These are phyloP conservation scores for Fulmarus glacialis DNA, from an alignment of 2,113 vertebrate genomes.

Conservation along the genomic window DNA sequence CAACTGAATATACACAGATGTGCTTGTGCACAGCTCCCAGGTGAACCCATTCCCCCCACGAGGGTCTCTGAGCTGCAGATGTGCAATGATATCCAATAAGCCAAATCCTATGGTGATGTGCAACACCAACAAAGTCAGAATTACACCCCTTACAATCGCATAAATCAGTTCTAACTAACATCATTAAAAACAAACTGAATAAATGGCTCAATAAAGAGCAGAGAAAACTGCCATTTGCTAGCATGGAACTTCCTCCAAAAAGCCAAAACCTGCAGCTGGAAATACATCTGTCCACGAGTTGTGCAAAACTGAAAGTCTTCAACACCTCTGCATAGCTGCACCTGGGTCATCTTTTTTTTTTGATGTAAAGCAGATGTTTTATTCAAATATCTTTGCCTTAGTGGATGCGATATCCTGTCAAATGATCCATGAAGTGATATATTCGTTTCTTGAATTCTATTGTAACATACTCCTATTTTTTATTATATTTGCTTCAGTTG, in stretches of 20 bases:
- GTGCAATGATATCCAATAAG: neutral
- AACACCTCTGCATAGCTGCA: neutral
- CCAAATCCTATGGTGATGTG: neutral
- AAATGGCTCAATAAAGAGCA: neutral
- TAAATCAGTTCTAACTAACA: neutral
- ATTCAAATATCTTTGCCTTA: neutral
- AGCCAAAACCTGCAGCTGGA: neutral
- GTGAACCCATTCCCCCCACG: neutral
- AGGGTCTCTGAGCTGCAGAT: neutral
- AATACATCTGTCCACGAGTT: neutral
- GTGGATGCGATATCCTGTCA: neutral
- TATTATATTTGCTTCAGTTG: neutral
- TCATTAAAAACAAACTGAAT: neutral
- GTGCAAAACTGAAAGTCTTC: neutral
- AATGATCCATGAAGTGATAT: neutral
- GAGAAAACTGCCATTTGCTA: neutral
- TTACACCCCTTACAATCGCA: neutral
- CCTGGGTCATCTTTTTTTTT: neutral
- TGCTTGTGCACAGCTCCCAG: neutral
- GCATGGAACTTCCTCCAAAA: neutral
- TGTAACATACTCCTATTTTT: neutral
- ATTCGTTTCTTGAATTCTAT: neutral
- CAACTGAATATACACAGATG: neutral
- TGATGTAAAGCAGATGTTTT: neutral
- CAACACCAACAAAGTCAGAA: neutral